A percentile compares a stretch with the other conserved stretches of the same genome.
phyloP scores from a whole-genome alignment of 1,140 invertebrate genomes.

The Drosophila nigrodunni region DNA sequence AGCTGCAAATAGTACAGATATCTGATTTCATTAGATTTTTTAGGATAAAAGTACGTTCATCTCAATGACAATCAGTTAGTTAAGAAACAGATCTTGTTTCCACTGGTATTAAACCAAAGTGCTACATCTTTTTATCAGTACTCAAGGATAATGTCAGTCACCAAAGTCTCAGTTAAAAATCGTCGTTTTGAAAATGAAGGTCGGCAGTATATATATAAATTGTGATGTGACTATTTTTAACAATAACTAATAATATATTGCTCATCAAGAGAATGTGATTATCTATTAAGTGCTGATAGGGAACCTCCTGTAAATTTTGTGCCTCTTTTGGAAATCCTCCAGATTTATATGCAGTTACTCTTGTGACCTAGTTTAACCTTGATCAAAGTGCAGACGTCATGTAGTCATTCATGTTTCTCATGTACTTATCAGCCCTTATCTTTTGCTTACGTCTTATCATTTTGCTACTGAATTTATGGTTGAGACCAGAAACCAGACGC shows the following conservation, averaged over 20 bases:
- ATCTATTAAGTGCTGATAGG: no score
- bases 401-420: slow-evolving; percentile 13
- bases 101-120: slow-evolving; percentile 5
- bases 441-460: slow-evolving; percentile 83
- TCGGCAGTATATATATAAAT: neutral
- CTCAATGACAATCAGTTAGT: slow-evolving; percentile 28
- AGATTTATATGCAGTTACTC: no score
- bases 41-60: neutral
- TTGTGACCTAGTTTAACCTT: slow-evolving; percentile 11
- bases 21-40: slow-evolving; percentile 10
- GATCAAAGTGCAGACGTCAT: neutral
- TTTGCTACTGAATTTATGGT: slow-evolving; percentile 1
- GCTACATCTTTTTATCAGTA: neutral
- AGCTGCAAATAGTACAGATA: slow-evolving; percentile 1
- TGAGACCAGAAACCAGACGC: neutral
- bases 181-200: slow-evolving; percentile 47
- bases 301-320: no score
- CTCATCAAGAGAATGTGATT: neutral
- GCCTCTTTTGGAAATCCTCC: no score
- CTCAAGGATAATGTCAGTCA: slow-evolving; percentile 24
- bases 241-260: neutral
- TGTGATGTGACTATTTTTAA: neutral
- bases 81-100: slow-evolving; percentile 1
- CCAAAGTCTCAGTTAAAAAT: slow-evolving; percentile 33
- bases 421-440: slow-evolving; percentile 29